Evolutionary conservation across 1,140 invertebrate genomes (phyloP).

Genomic region (Linepithema humile): DNA sequence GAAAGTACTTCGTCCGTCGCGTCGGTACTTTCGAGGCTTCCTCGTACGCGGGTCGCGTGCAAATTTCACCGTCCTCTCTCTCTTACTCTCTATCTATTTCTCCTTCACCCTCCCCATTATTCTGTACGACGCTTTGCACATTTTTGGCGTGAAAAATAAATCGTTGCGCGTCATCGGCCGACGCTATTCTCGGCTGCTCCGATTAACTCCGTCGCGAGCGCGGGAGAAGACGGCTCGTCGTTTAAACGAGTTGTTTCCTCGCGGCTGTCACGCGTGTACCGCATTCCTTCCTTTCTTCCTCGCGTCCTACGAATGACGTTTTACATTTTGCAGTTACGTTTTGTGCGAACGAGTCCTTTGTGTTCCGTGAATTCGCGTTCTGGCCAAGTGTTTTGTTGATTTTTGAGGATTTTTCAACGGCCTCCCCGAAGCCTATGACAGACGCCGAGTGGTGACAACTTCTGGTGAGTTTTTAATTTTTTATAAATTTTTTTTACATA

Average conservation of each 20-base stretch:
- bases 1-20: slow-evolving; percentile 72
- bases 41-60: slow-evolving; percentile 63
- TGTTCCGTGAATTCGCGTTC: slow-evolving; percentile 65
- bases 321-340: slow-evolving; percentile 62
- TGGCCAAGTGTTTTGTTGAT: slow-evolving; percentile 66
- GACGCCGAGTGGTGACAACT: too few relatives aligned
- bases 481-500: not conserved
- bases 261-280: slow-evolving; percentile 32
- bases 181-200: not conserved
- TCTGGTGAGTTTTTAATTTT: not conserved
- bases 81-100: not conserved
- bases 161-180: slow-evolving; percentile 6
- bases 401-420: slow-evolving; percentile 68
- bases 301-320: slow-evolving; percentile 49
- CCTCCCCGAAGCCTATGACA: not conserved
- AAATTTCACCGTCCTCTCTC: slow-evolving; percentile 14
- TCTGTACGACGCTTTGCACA: not conserved
- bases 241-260: slow-evolving; percentile 25
- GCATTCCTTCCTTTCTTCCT: slow-evolving; percentile 21
- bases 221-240: slow-evolving; percentile 30
- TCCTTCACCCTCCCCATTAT: not conserved
- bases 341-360: slow-evolving; percentile 61
- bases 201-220: slow-evolving; percentile 13
- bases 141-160: not conserved
- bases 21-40: slow-evolving; percentile 58